Evolutionary conservation across 2,797 vertebrate genomes (phyloP).

Genomic region (Tiaroga cobitis): DNA sequence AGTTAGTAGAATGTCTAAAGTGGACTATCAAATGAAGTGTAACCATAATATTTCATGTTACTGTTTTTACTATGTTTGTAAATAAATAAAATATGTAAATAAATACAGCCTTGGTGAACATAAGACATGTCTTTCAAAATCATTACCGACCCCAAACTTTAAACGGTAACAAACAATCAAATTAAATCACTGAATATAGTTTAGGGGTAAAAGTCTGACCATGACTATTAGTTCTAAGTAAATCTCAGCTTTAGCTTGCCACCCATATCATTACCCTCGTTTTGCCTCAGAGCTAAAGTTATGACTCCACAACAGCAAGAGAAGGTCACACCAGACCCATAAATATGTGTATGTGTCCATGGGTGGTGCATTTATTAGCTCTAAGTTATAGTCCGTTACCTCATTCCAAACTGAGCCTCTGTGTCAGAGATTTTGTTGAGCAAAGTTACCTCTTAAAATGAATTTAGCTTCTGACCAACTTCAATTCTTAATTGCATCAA

Average conservation of each 20-base stretch:
- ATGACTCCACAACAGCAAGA: conserved; percentile 37
- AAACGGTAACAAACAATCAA: not conserved
- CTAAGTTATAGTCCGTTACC: conserved; percentile 14
- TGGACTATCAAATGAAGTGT: too few relatives aligned
- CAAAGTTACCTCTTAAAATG: not conserved
- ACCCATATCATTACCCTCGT: not conserved
- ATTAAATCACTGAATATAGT: not conserved
- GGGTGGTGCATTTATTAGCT: not conserved
- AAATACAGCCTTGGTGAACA: not conserved
- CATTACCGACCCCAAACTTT: not conserved
- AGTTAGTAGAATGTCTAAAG: too few relatives aligned
- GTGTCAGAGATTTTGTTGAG: not conserved
- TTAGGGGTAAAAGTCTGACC: not conserved
- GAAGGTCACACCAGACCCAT: conserved; percentile 28
- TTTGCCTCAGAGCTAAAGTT: not conserved
- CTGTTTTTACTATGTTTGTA: not conserved
- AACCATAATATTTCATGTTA: not conserved
- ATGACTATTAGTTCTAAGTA: not conserved
- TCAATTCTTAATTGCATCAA: not conserved
- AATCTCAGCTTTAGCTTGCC: conserved; percentile 1
- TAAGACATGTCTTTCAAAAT: not conserved
- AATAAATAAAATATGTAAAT: conserved; percentile 4
- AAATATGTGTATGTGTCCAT: conserved; percentile 22
- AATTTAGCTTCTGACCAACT: not conserved
- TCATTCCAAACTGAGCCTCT: not conserved